Percentiles rank a stretch among this genome's conserved stretches.
These are phyloP conservation scores for Hippocampus abdominalis DNA, from an alignment of 2,113 vertebrate species.

Conservation along the genomic window DNA sequence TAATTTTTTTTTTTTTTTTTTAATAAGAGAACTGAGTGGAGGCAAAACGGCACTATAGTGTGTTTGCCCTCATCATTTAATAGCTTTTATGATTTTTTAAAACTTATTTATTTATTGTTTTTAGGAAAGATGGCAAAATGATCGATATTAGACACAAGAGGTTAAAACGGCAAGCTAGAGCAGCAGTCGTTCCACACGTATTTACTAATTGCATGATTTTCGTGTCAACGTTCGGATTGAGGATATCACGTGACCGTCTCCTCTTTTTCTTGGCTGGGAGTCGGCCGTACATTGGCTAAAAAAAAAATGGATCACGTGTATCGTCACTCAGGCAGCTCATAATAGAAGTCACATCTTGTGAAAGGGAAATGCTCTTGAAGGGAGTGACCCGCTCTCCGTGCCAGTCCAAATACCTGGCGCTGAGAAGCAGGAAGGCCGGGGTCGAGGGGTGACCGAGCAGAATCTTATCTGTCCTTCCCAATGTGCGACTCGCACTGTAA, in stretches of 20 bases:
- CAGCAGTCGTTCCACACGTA: background rate
- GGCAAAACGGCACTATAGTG: background rate
- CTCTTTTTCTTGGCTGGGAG: background rate
- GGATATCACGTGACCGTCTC: background rate
- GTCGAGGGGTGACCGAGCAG: constrained; percentile 63
- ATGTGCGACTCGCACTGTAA: constrained; percentile 38
- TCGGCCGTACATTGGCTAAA: background rate
- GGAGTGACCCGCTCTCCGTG: constrained; percentile 58
- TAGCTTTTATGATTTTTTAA: background rate
- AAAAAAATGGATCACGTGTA: constrained; percentile 9
- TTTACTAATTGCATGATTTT: background rate
- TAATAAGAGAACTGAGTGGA: too few species aligned
- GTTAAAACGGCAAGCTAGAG: background rate
- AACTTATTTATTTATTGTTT: too few species aligned
- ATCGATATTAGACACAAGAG: background rate
- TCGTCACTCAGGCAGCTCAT: constrained; percentile 25
- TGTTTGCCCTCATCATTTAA: background rate
- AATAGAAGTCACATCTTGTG: constrained; percentile 54
- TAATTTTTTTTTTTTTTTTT: too few species aligned
- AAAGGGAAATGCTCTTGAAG: constrained; percentile 63
- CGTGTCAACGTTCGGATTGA: background rate
- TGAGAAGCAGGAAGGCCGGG: constrained; percentile 69
- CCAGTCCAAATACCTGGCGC: constrained; percentile 69
- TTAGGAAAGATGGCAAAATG: background rate
- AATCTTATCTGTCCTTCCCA: constrained; percentile 63